Evolutionary conservation across 2,888 invertebrate genomes (phyloP).

Genomic region (Trilocha varians): DNA sequence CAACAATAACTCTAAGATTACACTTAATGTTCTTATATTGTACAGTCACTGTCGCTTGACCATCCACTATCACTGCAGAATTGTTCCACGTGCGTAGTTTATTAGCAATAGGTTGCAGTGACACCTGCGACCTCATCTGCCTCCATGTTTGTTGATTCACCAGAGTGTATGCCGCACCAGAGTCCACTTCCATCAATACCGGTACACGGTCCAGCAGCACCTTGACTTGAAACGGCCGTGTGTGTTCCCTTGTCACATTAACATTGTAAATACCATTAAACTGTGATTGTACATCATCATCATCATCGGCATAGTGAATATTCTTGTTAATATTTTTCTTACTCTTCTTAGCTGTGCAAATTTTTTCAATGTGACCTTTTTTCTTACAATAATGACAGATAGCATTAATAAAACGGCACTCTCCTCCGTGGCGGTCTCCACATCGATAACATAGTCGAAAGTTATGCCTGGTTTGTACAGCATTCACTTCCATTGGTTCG

Average conservation of each 20-base stretch:
- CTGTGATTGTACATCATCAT: neutral
- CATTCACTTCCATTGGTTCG: too few species aligned
- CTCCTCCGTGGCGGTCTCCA: too few species aligned
- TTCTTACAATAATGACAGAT: too few species aligned
- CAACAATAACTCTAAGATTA: conserved; percentile 9
- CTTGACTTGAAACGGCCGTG: too few species aligned
- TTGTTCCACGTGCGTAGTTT: too few species aligned
- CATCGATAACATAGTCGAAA: too few species aligned
- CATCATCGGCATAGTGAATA: neutral
- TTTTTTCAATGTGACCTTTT: too few species aligned
- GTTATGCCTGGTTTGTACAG: too few species aligned
- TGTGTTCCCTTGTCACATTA: neutral
- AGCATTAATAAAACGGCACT: too few species aligned
- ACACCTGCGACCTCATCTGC: too few species aligned
- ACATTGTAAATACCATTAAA: neutral
- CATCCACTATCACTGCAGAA: neutral
- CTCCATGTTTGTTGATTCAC: conserved; percentile 1
- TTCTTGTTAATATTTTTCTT: neutral
- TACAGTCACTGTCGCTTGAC: neutral
- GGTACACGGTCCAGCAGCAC: conserved; percentile 3
- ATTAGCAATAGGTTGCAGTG: too few species aligned
- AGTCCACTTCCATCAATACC: conserved; percentile 4
- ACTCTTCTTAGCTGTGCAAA: too few species aligned
- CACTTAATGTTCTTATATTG: conserved; percentile 5
- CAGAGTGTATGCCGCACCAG: conserved; percentile 4